Evolutionary conservation across 2,797 vertebrate genomes (phyloP).

Genomic region (Rachycentron canadum): DNA sequence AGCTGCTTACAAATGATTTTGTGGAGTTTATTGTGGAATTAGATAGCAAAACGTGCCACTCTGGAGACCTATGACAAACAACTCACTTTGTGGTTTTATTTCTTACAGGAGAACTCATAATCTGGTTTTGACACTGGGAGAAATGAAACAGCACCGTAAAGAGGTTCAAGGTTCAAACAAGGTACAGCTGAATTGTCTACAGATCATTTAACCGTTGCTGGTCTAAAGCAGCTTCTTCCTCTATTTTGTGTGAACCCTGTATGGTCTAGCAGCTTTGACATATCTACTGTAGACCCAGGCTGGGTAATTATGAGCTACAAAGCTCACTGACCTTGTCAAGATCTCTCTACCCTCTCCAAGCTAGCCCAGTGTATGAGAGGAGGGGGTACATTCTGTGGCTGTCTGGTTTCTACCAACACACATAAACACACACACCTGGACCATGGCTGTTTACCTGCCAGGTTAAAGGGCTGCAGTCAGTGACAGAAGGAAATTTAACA

Average conservation of each 20-base stretch:
- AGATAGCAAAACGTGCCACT: not conserved
- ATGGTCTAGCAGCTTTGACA: constrained; percentile 71
- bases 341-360: constrained; percentile 61
- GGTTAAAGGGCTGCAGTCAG: constrained; percentile 79
- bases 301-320: constrained; percentile 84
- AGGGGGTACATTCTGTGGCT: constrained; percentile 62
- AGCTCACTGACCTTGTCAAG: constrained; percentile 85
- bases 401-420: constrained; percentile 60
- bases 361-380: constrained; percentile 48
- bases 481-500: constrained; percentile 78
- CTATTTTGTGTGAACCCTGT: constrained; percentile 43
- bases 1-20: not conserved
- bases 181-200: not conserved
- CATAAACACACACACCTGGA: constrained; percentile 60
- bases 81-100: not conserved
- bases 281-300: constrained; percentile 73
- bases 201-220: constrained; percentile 35
- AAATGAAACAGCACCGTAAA: not conserved
- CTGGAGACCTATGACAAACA: not conserved
- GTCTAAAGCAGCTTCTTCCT: constrained; percentile 34
- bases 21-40: not conserved
- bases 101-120: not conserved
- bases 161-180: not conserved
- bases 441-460: constrained; percentile 74
- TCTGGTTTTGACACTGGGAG: not conserved